Conservation (phyloP, 2,888 invertebrate species). For the Agriopis leucophaearia region DNA sequence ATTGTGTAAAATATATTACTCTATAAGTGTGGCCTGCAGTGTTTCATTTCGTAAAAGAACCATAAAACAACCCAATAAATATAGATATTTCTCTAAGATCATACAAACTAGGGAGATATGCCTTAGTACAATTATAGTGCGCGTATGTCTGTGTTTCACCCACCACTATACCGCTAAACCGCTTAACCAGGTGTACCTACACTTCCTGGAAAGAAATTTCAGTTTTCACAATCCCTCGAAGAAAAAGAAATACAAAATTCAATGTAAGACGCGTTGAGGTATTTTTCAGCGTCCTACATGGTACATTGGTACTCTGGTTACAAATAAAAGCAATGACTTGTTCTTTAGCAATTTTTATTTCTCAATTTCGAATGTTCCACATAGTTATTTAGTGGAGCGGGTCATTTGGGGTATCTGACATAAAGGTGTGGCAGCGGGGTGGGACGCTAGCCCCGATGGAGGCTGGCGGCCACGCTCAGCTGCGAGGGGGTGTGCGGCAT, state of each 20-base stretch:
- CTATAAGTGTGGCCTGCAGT: conserved; percentile 6
- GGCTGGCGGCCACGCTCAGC: conserved; percentile 61
- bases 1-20: conserved; percentile 34
- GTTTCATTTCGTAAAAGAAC: conserved; percentile 2
- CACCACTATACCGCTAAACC: too few species aligned
- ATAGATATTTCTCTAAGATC: too few species aligned
- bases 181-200: too few species aligned
- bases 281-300: neutral
- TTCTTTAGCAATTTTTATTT: conserved; percentile 26
- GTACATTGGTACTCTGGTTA: neutral
- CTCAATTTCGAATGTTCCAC: conserved; percentile 5
- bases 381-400: neutral
- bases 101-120: too few species aligned
- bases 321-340: neutral
- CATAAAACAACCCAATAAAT: neutral
- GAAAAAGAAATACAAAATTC: too few species aligned
- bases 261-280: too few species aligned
- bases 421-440: neutral
- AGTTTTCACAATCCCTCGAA: too few species aligned
- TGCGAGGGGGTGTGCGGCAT: conserved; percentile 66
- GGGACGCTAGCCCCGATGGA: conserved; percentile 48
- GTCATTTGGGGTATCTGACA: neutral
- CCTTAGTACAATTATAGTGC: too few species aligned
- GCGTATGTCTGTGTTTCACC: too few species aligned
- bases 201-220: too few species aligned